Percentiles rank a stretch among this genome's conserved stretches.
Conservation (phyloP, 2,113 vertebrate genomes). For the Peromyscus polionotus region DNA sequence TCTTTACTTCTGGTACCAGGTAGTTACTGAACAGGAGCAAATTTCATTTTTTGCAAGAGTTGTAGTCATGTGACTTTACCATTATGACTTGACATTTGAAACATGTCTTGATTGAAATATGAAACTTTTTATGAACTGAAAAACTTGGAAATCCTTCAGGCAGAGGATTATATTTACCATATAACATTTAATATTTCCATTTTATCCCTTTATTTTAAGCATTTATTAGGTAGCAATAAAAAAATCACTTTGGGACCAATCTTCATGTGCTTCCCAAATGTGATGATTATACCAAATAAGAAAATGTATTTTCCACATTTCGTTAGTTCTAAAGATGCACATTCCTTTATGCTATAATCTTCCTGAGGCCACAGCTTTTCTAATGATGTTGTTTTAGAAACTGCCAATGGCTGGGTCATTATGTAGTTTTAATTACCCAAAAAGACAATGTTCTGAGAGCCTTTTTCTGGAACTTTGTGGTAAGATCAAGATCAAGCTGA, state of each 20-base stretch:
- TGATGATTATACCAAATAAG: conserved; percentile 62
- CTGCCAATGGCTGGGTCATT: neutral
- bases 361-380: conserved; percentile 29
- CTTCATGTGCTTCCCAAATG: conserved; percentile 70
- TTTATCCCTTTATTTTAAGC: conserved; percentile 78
- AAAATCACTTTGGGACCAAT: conserved; percentile 76
- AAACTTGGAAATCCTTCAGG: conserved; percentile 87
- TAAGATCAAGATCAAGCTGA: neutral
- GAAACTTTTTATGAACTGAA: conserved; percentile 88
- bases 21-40: conserved; percentile 69
- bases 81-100: conserved; percentile 82
- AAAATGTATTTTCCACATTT: conserved; percentile 67
- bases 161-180: conserved; percentile 85
- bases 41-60: conserved; percentile 80
- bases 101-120: conserved; percentile 85
- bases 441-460: conserved; percentile 14
- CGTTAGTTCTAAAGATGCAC: neutral
- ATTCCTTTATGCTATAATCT: conserved; percentile 53
- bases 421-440: conserved; percentile 30
- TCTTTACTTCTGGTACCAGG: conserved; percentile 78
- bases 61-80: conserved; percentile 75
- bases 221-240: conserved; percentile 85
- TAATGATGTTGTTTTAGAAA: conserved; percentile 18
- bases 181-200: conserved; percentile 84
- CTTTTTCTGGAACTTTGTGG: neutral